Base-by-base conservation (phyloP, 2,888 invertebrate species). In the Tineola bisselliella region DNA sequence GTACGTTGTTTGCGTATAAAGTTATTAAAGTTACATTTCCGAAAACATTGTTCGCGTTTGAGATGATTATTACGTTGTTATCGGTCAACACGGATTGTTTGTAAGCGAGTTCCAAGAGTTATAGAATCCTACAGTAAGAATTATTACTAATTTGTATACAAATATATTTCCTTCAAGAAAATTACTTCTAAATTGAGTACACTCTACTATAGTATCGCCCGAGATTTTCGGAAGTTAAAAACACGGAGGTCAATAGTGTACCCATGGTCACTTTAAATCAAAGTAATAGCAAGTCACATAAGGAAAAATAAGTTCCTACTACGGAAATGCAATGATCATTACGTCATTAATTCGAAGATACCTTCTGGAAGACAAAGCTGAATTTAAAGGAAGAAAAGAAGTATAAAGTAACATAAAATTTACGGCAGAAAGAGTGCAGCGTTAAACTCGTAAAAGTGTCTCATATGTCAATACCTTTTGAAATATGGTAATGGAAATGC, bases 401-500 rank as follows among this genome's bases (percentile, higher is more conserved):
- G 70, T 73, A 79, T 76, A 79, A 76, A 77, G 77, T 75, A 74
- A 72, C 74, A 73, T 79, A 74, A 74, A 77, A 80, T 78, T 78
- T 74, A 78, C 71, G 74, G 69, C 71, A 69, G 70, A 75, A 71
- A 74, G 74, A 75, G 73, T 72, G 72, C 71, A 72, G 71, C 72
- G 78, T 77, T 74, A 78, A 79, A 81, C 79, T 81, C 84, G 75
- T 86, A 86, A 86, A 86, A 84, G 82, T 81, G 83, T 80, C 84
- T 75, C 84, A 80, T 84, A 81, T 81, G 84, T 86, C 86, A 86
- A 86, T 87, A 86, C 82, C 76, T 84, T 84, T 82, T 84, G 86
- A 84, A 86, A 84, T 86, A 86, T 80, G 82, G 78, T 86, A 87
- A 87, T 86, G 86, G 86, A 87, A 86, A 87, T 84, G 79, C 79